Percentiles rank a stretch among this genome's conserved stretches.
Conservation (phyloP, 2,113 vertebrate species). For the Motacilla tschutschensis region DNA sequence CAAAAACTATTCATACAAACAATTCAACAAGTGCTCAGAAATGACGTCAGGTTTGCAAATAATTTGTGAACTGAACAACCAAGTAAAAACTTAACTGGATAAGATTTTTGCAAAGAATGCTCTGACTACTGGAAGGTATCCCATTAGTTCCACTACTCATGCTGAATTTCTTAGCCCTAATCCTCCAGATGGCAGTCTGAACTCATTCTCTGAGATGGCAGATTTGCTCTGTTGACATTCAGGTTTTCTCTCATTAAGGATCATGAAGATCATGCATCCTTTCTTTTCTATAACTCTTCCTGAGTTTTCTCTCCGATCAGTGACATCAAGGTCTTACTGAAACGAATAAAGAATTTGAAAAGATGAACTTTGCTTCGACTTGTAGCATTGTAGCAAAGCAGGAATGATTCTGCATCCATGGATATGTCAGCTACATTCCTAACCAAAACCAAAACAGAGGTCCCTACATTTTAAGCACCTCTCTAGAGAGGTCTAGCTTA, state of each 20-base stretch:
- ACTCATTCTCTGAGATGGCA: not conserved
- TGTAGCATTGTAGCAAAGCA: not conserved
- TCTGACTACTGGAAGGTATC: not conserved
- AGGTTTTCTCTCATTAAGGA: constrained; percentile 7
- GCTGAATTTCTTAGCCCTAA: not conserved
- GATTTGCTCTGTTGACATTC: not conserved
- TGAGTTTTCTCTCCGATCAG: constrained; percentile 7
- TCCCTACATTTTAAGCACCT: not conserved
- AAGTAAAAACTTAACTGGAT: not conserved
- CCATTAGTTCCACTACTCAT: not conserved
- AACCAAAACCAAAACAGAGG: not conserved
- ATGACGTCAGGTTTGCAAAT: not conserved
- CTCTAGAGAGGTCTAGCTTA: not conserved
- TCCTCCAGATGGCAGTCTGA: constrained; percentile 38
- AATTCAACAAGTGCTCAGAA: not conserved
- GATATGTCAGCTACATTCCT: not conserved
- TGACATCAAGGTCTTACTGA: constrained; percentile 21
- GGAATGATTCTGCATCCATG: not conserved
- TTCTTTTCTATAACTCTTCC: not conserved
- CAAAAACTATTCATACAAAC: not conserved
- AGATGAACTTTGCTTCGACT: constrained; percentile 11
- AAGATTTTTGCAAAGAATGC: not conserved
- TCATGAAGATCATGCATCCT: not conserved
- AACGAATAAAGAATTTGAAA: constrained; percentile 16
- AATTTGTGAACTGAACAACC: not conserved